Evolutionary conservation across 2,797 vertebrate species (phyloP).

Genomic region (Myotis myotis): DNA sequence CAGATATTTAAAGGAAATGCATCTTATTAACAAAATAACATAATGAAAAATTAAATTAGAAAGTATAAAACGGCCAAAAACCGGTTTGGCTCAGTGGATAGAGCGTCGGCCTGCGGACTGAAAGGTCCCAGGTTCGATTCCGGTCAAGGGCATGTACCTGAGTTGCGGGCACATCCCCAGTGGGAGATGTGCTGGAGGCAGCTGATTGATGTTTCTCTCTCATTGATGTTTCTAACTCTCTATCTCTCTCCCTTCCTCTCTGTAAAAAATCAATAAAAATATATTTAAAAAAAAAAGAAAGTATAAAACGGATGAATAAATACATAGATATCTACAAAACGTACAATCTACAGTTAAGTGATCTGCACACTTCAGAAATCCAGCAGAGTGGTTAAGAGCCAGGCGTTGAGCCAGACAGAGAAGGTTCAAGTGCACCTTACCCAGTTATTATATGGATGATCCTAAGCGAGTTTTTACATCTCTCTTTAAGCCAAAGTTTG

Average conservation of each 20-base stretch:
- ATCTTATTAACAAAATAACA: conserved; percentile 36
- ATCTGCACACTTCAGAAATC: conserved; percentile 3
- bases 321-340: neutral
- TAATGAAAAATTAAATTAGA: conserved; percentile 26
- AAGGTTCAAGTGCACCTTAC: neutral
- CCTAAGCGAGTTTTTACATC: conserved; percentile 27
- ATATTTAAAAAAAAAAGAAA: too few species aligned
- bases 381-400: neutral
- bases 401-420: neutral
- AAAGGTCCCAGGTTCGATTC: too few species aligned
- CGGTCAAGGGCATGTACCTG: too few species aligned
- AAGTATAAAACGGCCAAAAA: neutral
- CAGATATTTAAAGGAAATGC: conserved; percentile 31
- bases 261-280: too few species aligned
- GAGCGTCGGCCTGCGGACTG: too few species aligned
- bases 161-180: too few species aligned
- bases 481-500: neutral
- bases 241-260: too few species aligned
- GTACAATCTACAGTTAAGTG: neutral
- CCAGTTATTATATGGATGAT: neutral
- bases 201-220: too few species aligned
- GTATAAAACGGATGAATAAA: neutral
- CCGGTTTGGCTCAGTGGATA: too few species aligned
- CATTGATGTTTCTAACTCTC: too few species aligned
- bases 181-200: too few species aligned